These are phyloP conservation scores for Rhynchonycteris naso DNA, from an alignment of 2,797 vertebrate genomes.

Conservation along the genomic window DNA sequence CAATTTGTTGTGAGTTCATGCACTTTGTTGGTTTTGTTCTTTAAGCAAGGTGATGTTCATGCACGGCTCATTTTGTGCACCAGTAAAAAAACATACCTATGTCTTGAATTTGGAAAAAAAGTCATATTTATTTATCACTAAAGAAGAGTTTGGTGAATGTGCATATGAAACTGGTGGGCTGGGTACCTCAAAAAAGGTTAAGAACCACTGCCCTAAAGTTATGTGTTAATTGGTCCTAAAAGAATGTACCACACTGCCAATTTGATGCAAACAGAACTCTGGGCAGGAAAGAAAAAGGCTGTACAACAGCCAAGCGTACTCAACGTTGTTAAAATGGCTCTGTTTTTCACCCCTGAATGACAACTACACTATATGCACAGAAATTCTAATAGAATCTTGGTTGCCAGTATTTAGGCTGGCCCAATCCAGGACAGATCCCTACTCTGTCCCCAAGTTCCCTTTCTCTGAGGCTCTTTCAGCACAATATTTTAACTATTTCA, in stretches of 20 bases:
- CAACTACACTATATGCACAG: slow-evolving; percentile 78
- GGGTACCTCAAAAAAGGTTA: too few relatives aligned
- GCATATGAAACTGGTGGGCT: too few relatives aligned
- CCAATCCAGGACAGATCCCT: slow-evolving; percentile 63
- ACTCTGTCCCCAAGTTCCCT: slow-evolving; percentile 34
- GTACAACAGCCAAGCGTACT: slow-evolving; percentile 70
- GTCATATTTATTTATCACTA: too few relatives aligned
- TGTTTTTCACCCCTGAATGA: slow-evolving; percentile 71
- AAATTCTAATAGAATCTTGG: slow-evolving; percentile 76
- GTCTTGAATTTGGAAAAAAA: too few relatives aligned
- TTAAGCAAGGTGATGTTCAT: too few relatives aligned
- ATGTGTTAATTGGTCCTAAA: slow-evolving; percentile 81
- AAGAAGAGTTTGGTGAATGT: too few relatives aligned
- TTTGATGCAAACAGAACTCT: slow-evolving; percentile 73
- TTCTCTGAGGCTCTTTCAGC: slow-evolving; percentile 76
- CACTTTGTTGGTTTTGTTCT: too few relatives aligned
- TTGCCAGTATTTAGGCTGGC: slow-evolving; percentile 75
- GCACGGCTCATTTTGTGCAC: too few relatives aligned
- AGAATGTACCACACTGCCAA: slow-evolving; percentile 78
- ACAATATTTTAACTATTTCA: slow-evolving; percentile 78
- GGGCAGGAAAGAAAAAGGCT: slow-evolving; percentile 71
- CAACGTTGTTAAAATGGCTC: slow-evolving; percentile 77
- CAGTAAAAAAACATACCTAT: too few relatives aligned
- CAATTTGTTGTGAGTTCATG: too few relatives aligned
- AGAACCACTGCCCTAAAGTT: slow-evolving; percentile 69